A percentile compares a stretch with the other conserved stretches of the same genome.
phyloP scores from a whole-genome alignment of 2,113 vertebrate genomes.

The Smithornis capensis region DNA sequence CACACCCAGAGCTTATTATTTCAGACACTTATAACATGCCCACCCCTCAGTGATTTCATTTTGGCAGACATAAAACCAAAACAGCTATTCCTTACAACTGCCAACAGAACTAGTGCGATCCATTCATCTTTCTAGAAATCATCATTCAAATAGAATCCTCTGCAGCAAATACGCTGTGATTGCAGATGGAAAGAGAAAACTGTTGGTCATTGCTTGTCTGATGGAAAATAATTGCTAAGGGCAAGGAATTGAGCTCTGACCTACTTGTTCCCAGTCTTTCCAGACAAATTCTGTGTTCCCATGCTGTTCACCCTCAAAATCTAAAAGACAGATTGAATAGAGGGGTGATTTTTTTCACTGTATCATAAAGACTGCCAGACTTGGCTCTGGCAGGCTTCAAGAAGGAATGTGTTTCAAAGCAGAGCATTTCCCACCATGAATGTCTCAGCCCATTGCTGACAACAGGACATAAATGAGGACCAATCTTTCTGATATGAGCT shows the following conservation, averaged over 20 bases:
- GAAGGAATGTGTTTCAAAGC: not conserved
- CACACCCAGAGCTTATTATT: constrained; percentile 28
- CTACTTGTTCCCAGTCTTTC: not conserved
- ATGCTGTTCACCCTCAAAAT: not conserved
- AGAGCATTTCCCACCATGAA: not conserved
- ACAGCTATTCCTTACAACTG: not conserved
- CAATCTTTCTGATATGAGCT: not conserved
- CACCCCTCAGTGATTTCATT: constrained; percentile 21
- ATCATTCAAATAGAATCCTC: not conserved
- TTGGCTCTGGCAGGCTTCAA: not conserved
- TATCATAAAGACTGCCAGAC: not conserved
- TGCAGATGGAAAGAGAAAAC: not conserved
- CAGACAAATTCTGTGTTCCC: not conserved
- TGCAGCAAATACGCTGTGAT: not conserved
- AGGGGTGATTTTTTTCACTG: not conserved
- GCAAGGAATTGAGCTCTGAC: not conserved
- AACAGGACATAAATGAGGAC: not conserved
- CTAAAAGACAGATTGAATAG: not conserved
- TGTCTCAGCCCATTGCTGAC: not conserved
- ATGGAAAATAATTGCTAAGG: not conserved
- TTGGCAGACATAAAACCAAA: not conserved
- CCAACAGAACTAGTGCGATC: not conserved
- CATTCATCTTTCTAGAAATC: constrained; percentile 17
- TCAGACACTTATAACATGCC: not conserved
- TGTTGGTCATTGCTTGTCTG: not conserved